Evolutionary conservation across 2,113 vertebrate genomes (phyloP).

Genomic region (Limanda limanda): DNA sequence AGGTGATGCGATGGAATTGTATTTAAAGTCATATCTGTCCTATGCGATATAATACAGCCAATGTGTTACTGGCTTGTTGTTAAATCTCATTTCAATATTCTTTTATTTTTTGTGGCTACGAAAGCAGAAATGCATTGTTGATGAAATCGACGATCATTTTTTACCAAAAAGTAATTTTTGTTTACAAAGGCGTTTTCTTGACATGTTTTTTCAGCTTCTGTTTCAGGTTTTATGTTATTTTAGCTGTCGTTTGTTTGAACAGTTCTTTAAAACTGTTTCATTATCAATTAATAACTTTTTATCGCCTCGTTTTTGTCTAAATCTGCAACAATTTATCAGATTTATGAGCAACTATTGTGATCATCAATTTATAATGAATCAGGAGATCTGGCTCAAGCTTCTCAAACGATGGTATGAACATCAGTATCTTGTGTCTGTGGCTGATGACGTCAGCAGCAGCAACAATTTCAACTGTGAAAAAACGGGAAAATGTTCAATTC

Average conservation of each 20-base stretch:
- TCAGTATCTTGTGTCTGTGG: too few species aligned
- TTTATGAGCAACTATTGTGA: neutral
- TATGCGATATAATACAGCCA: too few species aligned
- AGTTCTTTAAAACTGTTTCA: neutral
- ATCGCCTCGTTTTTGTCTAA: neutral
- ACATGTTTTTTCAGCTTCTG: neutral
- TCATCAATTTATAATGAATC: neutral
- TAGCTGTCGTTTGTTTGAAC: neutral
- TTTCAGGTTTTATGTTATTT: neutral
- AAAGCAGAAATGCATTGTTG: neutral
- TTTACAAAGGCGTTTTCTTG: conserved; percentile 5
- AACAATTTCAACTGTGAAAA: too few species aligned
- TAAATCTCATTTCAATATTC: neutral
- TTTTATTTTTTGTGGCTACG: neutral
- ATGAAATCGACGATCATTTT: neutral
- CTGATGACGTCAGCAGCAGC: too few species aligned
- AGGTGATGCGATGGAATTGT: neutral
- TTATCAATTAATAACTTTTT: neutral
- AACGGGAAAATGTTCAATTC: too few species aligned
- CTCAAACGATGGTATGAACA: too few species aligned
- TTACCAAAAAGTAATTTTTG: conserved; percentile 3
- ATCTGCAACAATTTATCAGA: neutral
- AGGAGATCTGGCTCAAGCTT: too few species aligned
- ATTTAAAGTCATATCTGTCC: neutral
- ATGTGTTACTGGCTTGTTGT: too few species aligned